phyloP scores from a whole-genome alignment of 2,888 invertebrate genomes.

The Agrochola lota region DNA sequence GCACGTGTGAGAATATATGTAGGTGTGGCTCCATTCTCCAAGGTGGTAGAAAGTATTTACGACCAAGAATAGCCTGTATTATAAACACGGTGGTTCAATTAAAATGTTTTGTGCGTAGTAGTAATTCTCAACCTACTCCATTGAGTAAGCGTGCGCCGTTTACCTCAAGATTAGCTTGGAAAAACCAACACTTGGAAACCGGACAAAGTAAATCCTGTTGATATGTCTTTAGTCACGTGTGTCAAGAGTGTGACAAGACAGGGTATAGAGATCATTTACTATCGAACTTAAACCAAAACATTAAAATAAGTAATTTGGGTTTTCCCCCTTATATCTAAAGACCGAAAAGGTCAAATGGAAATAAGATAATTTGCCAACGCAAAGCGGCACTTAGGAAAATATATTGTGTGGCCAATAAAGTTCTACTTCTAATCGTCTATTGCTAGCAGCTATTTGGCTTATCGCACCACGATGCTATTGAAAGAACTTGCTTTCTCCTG shows the following conservation, averaged over 20 bases:
- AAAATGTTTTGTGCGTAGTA: constrained; percentile 49
- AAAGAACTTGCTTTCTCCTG: neutral
- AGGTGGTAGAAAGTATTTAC: constrained; percentile 45
- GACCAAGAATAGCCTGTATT: constrained; percentile 23
- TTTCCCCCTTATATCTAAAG: constrained; percentile 34
- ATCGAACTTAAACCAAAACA: constrained; percentile 17
- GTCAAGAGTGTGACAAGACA: constrained; percentile 33
- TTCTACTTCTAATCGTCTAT: neutral
- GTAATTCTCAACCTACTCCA: constrained; percentile 30
- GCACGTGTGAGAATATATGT: constrained; percentile 12
- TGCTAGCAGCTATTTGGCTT: neutral
- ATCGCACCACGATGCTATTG: neutral
- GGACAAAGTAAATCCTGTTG: constrained; percentile 64
- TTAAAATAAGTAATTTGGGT: constrained; percentile 15
- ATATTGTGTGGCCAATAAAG: constrained; percentile 6
- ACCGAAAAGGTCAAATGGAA: constrained; percentile 46
- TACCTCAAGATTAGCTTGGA: constrained; percentile 64
- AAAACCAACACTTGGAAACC: constrained; percentile 68
- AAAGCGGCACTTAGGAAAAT: constrained; percentile 15
- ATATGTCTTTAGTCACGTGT: constrained; percentile 65
- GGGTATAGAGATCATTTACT: constrained; percentile 17
- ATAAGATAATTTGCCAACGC: constrained; percentile 18
- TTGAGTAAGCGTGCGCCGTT: constrained; percentile 55
- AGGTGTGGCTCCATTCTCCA: constrained; percentile 28
- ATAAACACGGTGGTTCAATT: constrained; percentile 39